Evolutionary conservation across 2,888 invertebrate species (phyloP).

Genomic region (Magallana nippona): DNA sequence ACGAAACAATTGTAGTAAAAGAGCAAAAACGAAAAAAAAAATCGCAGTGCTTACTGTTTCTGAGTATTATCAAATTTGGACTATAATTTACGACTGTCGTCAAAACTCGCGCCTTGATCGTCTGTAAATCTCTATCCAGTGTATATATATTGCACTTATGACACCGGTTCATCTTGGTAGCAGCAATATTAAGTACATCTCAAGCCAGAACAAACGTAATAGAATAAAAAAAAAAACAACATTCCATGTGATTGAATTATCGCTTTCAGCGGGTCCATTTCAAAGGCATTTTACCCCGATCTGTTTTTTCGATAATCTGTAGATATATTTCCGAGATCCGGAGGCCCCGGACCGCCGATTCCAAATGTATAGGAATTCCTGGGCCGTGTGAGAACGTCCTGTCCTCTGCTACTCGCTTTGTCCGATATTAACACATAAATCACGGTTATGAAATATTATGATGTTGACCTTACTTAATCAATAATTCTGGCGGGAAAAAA

Average conservation of each 20-base stretch:
- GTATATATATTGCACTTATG: too few species aligned
- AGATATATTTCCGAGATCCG: background rate
- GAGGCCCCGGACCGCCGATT: background rate
- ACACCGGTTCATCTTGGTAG: too few species aligned
- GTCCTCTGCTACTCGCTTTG: background rate
- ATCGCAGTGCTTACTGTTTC: too few species aligned
- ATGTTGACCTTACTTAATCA: constrained; percentile 30
- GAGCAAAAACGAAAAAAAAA: too few species aligned
- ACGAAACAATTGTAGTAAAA: too few species aligned
- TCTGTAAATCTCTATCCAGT: too few species aligned
- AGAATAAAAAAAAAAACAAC: background rate
- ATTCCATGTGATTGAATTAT: background rate
- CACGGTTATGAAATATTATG: constrained; percentile 25
- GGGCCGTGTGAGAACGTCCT: background rate
- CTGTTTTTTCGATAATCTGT: constrained; percentile 4
- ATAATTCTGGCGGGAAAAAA: constrained; percentile 16
- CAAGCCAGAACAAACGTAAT: background rate
- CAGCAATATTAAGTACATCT: too few species aligned
- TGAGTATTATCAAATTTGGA: too few species aligned
- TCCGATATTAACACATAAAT: constrained; percentile 22
- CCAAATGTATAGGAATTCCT: background rate
- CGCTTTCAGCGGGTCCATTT: background rate
- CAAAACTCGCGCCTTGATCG: too few species aligned
- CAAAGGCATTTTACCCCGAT: constrained; percentile 3
- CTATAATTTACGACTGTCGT: too few species aligned